Evolutionary conservation across 2,888 invertebrate genomes (phyloP).

Genomic region (Ormyrus pomaceus): DNA sequence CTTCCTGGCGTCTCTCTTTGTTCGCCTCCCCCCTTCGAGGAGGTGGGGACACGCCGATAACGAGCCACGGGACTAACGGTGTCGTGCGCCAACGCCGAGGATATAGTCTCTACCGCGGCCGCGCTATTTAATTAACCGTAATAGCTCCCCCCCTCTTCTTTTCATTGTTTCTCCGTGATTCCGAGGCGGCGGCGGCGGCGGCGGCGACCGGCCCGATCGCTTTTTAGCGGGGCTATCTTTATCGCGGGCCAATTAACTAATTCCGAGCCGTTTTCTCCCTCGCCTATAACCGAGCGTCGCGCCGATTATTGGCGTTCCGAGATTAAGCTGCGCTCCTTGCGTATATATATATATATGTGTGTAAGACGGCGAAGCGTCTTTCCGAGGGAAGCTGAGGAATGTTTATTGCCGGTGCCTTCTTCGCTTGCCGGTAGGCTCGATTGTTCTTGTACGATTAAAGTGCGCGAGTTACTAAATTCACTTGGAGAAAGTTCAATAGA

Average conservation of each 20-base stretch:
- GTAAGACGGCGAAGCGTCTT: no score
- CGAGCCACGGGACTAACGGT: conserved; percentile 62
- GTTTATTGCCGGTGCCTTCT: conserved; percentile 16
- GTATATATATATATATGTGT: neutral
- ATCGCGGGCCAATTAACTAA: conserved; percentile 51
- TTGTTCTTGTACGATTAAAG: neutral
- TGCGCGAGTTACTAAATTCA: neutral
- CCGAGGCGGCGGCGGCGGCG: conserved; percentile 36
- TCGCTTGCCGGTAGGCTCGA: no score
- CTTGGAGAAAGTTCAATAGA: no score
- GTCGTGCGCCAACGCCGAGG: conserved; percentile 62
- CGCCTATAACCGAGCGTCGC: no score
- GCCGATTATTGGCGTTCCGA: neutral
- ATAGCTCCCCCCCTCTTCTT: conserved; percentile 64
- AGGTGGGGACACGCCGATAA: conserved; percentile 57
- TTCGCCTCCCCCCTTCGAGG: neutral
- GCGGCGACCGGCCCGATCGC: conserved; percentile 9
- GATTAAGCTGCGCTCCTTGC: neutral
- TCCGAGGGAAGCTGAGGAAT: neutral
- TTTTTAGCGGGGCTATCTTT: conserved; percentile 36
- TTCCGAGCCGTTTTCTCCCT: conserved; percentile 17
- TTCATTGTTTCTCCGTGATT: conserved; percentile 67
- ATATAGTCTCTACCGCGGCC: conserved; percentile 59
- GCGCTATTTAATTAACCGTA: conserved; percentile 70
- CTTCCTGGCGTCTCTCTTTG: conserved; percentile 17